Percentiles rank a stretch among this genome's conserved stretches.
These are phyloP conservation scores for Drosophila melanica DNA, from an alignment of 1,140 invertebrate species.

Conservation along the genomic window DNA sequence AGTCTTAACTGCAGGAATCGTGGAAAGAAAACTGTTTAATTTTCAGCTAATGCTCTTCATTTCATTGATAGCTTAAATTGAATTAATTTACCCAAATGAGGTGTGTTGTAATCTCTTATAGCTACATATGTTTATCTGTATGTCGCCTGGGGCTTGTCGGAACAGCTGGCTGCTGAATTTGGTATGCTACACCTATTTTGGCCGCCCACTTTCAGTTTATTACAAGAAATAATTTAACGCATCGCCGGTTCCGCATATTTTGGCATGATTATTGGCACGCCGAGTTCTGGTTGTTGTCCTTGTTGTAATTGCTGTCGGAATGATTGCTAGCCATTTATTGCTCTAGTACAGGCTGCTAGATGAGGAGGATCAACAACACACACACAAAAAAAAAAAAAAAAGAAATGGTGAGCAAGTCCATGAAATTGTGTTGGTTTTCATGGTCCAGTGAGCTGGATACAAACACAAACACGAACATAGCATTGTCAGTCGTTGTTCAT, in stretches of 20 bases:
- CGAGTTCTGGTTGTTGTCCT: slow-evolving; percentile 3
- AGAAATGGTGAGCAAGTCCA: slow-evolving; percentile 17
- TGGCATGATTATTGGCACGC: slow-evolving; percentile 56
- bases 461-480: neutral
- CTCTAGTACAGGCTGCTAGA: neutral
- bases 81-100: too few species aligned
- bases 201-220: slow-evolving; percentile 1
- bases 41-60: too few species aligned
- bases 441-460: slow-evolving; percentile 51
- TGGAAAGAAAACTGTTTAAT: too few species aligned
- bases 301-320: slow-evolving; percentile 52
- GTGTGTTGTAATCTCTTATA: too few species aligned
- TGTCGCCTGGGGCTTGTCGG: neutral
- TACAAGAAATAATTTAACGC: slow-evolving; percentile 74
- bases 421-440: slow-evolving; percentile 63
- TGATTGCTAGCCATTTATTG: slow-evolving; percentile 32
- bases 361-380: neutral
- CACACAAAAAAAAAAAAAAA: too few species aligned
- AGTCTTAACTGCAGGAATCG: too few species aligned
- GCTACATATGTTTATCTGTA: neutral
- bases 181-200: neutral
- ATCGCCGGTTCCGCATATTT: slow-evolving; percentile 58
- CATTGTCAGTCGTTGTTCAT: neutral
- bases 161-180: too few species aligned
- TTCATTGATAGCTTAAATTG: too few species aligned